phyloP scores from a whole-genome alignment of 2,888 invertebrate genomes.

The Diplolepis rosae region DNA sequence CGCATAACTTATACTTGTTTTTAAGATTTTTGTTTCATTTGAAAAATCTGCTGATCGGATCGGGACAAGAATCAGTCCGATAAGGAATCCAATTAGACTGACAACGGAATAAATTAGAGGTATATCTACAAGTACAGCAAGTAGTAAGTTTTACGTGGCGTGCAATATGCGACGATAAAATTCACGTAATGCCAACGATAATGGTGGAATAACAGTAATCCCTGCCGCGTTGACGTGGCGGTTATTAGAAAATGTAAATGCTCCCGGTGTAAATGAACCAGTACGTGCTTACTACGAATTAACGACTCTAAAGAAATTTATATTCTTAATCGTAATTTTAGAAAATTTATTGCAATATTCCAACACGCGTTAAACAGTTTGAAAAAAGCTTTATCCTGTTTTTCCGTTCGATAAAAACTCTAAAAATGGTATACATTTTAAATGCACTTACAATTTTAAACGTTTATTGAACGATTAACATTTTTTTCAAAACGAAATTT shows the following conservation, averaged over 20 bases:
- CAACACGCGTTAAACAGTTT: too few species aligned
- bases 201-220: constrained; percentile 27
- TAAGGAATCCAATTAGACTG: constrained; percentile 23
- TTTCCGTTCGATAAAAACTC: too few species aligned
- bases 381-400: too few species aligned
- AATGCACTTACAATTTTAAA: too few species aligned
- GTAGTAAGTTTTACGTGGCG: constrained; percentile 23
- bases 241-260: constrained; percentile 28
- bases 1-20: background rate
- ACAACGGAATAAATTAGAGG: constrained; percentile 16
- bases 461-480: too few species aligned
- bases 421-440: too few species aligned
- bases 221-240: constrained; percentile 10
- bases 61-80: background rate
- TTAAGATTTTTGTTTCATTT: background rate
- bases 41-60: background rate
- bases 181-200: constrained; percentile 30
- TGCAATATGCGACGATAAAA: constrained; percentile 30
- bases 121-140: constrained; percentile 28
- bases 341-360: too few species aligned
- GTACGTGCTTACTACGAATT: background rate
- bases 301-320: background rate
- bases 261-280: background rate
- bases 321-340: background rate
- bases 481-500: too few species aligned